Evolutionary conservation across 1,140 invertebrate genomes (phyloP), one percentile per base, ranked within the genome.

Genomic region (Triops cancriformis): DNA sequence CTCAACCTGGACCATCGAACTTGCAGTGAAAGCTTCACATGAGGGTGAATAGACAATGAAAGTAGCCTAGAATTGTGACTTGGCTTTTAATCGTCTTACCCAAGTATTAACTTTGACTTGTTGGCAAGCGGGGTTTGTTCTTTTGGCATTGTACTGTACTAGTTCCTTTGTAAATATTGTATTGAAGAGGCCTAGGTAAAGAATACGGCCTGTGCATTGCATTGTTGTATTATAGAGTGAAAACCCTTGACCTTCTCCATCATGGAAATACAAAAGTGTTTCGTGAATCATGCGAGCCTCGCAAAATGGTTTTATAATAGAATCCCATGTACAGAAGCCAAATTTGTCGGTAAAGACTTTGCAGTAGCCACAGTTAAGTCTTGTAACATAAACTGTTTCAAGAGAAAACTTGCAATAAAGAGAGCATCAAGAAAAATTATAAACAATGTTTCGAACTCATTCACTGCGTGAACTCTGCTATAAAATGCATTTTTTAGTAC

Each of bases 161-260:
- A 64, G 51, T 64, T 64, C 51, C 51, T 64, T 64, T 64, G 51
- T 64, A 64, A 64, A 64, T 64, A 64, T 64, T 64, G 14, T 64
- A n/a, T 64, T 23, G 31, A 37, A 4, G 31, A 7, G 31, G 31
- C 31, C 7, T 64, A 64, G 14, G 18, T 64, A 64, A 64, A 64
- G 18, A 14, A 64, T 14, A 9, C 14, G 18, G 51, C 18, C 51
- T 6, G 18, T 64, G n/a, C 23, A 64, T 23, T 23, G 51, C 7
- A 37, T n/a, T 64, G 51, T 64, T 64, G 51, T 64, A 64, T 64
- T 23, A 64, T 64, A 64, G 51, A 14, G 10, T 64, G 14, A 64
- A 18, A n/a, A n/a, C 12, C 45, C 45, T 23, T 64, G 51, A 64
- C 14, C 45, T 5, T 64, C 14, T 64, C 51, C 31, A 7, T 2